Conservation (phyloP, 2,888 invertebrate species). For the Ochropleura plecta region DNA sequence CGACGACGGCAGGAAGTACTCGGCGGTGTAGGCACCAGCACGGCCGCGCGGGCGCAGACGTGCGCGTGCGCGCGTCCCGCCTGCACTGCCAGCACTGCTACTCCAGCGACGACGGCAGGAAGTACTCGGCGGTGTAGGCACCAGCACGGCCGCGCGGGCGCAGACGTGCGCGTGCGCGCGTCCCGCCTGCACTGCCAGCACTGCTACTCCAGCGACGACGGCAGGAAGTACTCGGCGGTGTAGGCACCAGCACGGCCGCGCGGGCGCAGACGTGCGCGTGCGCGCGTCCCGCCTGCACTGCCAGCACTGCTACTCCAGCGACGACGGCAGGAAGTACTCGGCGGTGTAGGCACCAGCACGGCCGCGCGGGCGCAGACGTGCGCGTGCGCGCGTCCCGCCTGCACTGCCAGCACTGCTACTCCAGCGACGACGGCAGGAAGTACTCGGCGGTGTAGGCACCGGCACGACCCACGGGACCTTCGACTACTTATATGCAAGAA, state of each 20-base stretch:
- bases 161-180: slow-evolving; percentile 98
- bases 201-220: slow-evolving; percentile 99
- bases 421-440: slow-evolving; percentile 97
- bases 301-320: slow-evolving; percentile 99
- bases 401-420: slow-evolving; percentile 99
- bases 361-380: slow-evolving; percentile 98
- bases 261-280: slow-evolving; percentile 99
- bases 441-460: slow-evolving; percentile 95
- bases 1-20: slow-evolving; percentile 97
- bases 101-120: slow-evolving; percentile 98
- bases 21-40: slow-evolving; percentile 93
- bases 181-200: slow-evolving; percentile 98
- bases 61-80: slow-evolving; percentile 97
- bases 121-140: slow-evolving; percentile 94
- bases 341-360: slow-evolving; percentile 95
- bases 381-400: slow-evolving; percentile 97
- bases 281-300: slow-evolving; percentile 98
- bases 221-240: slow-evolving; percentile 96
- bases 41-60: slow-evolving; percentile 98
- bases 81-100: slow-evolving; percentile 99
- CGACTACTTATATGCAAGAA: no score
- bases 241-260: slow-evolving; percentile 94
- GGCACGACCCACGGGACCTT: no score
- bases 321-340: slow-evolving; percentile 97
- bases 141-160: slow-evolving; percentile 98